phyloP scores from a whole-genome alignment of 64 coral and sea anemone genomes.

The Cladopsammia gracilis region DNA sequence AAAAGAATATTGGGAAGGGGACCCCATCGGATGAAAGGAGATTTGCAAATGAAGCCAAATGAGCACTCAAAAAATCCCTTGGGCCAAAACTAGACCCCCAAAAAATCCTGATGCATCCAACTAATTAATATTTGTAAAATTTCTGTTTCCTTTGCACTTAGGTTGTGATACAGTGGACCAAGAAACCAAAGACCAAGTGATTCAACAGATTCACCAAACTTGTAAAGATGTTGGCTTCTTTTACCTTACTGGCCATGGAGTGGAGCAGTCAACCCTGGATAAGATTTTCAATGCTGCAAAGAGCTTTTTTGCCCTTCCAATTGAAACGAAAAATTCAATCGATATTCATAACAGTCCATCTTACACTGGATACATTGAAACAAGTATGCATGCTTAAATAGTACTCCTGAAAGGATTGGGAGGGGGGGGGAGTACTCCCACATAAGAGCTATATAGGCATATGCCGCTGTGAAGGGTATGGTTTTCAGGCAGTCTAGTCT shows the following conservation, averaged over 20 bases:
- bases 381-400: neutral
- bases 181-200: neutral
- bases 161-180: neutral
- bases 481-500: no score
- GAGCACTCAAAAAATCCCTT: no score
- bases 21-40: no score
- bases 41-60: no score
- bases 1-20: no score
- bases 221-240: conserved; percentile 36
- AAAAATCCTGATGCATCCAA: neutral
- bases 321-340: neutral
- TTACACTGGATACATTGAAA: conserved; percentile 2
- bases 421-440: no score
- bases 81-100: no score
- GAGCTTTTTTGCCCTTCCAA: conserved; percentile 5
- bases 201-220: conserved; percentile 16
- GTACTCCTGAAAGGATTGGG: no score
- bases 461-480: no score
- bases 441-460: no score
- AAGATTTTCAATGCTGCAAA: neutral
- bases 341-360: neutral
- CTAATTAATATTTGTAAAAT: neutral
- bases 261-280: conserved; percentile 1
- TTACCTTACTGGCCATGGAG: conserved; percentile 17
- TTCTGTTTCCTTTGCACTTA: neutral